Conservation (phyloP, 1,140 invertebrate species). For the Drosophila sturtevanti region DNA sequence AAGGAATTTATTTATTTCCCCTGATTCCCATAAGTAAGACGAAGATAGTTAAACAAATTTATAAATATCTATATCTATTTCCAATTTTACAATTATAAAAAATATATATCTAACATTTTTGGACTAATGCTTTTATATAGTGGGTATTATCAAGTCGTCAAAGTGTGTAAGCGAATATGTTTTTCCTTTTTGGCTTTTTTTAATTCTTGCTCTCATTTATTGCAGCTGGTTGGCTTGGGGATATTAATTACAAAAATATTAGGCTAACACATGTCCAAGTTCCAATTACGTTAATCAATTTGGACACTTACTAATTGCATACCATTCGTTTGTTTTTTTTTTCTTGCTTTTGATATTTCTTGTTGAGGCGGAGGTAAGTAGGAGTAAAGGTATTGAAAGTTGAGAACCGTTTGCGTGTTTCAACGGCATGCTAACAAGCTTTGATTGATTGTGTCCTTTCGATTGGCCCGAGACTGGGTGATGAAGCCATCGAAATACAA, state of each 20-base stretch:
- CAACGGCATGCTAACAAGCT: constrained; percentile 39
- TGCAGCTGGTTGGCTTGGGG: constrained; percentile 7
- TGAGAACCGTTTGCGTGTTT: constrained; percentile 37
- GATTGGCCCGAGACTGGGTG: constrained; percentile 11
- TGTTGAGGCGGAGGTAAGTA: not conserved
- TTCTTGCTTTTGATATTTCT: constrained; percentile 4
- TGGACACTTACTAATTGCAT: constrained; percentile 64
- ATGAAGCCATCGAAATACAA: constrained; percentile 69
- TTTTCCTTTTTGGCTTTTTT: too few relatives aligned
- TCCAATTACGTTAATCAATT: constrained; percentile 48
- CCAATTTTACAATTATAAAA: too few relatives aligned
- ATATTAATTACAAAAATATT: constrained; percentile 17
- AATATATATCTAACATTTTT: too few relatives aligned
- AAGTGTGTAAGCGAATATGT: not conserved
- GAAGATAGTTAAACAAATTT: too few relatives aligned
- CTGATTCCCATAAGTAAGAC: too few relatives aligned
- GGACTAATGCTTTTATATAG: not conserved
- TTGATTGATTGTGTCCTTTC: constrained; percentile 67
- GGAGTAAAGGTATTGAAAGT: not conserved
- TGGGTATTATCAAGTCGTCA: not conserved
- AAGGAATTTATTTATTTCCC: too few relatives aligned
- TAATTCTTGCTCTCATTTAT: constrained; percentile 18
- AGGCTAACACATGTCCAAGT: constrained; percentile 8
- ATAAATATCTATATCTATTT: too few relatives aligned
- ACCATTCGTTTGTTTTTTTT: constrained; percentile 40